Percentiles rank a stretch among this genome's conserved stretches.
Conservation (phyloP, 2,113 vertebrate genomes). For the Empidonax traillii region DNA sequence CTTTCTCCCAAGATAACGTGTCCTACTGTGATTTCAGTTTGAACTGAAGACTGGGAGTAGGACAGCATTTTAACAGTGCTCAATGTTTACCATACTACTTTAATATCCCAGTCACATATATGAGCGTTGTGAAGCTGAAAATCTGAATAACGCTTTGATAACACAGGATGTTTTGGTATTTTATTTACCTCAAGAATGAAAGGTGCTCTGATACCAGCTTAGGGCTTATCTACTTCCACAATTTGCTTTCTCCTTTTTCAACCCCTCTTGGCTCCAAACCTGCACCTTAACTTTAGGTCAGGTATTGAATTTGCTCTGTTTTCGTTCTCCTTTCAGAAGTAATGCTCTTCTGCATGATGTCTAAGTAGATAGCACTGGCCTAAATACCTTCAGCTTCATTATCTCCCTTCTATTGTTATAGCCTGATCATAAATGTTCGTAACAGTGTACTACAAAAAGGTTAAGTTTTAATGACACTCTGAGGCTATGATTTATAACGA, state of each 20-base stretch:
- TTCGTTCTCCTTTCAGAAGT: slow-evolving; percentile 33
- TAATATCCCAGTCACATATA: not conserved
- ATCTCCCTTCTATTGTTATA: slow-evolving; percentile 59
- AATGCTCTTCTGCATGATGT: slow-evolving; percentile 14
- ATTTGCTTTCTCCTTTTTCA: not conserved
- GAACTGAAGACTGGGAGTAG: not conserved
- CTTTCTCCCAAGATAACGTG: not conserved
- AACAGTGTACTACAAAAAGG: slow-evolving; percentile 54
- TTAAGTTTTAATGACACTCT: slow-evolving; percentile 49
- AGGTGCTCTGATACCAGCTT: not conserved
- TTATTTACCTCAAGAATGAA: not conserved
- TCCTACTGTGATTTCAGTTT: not conserved
- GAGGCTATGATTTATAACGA: slow-evolving; percentile 38
- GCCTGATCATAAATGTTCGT: slow-evolving; percentile 67
- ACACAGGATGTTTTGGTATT: not conserved
- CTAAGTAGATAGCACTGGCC: slow-evolving; percentile 51
- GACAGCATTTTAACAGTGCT: not conserved
- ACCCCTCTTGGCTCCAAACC: not conserved
- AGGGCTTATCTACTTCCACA: not conserved
- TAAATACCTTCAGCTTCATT: slow-evolving; percentile 59
- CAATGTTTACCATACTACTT: not conserved
- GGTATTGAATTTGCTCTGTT: not conserved
- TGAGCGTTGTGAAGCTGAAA: not conserved
- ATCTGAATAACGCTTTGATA: not conserved
- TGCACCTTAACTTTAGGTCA: not conserved